phyloP scores from a whole-genome alignment of 1,140 invertebrate genomes.

The Nephila pilipes region DNA sequence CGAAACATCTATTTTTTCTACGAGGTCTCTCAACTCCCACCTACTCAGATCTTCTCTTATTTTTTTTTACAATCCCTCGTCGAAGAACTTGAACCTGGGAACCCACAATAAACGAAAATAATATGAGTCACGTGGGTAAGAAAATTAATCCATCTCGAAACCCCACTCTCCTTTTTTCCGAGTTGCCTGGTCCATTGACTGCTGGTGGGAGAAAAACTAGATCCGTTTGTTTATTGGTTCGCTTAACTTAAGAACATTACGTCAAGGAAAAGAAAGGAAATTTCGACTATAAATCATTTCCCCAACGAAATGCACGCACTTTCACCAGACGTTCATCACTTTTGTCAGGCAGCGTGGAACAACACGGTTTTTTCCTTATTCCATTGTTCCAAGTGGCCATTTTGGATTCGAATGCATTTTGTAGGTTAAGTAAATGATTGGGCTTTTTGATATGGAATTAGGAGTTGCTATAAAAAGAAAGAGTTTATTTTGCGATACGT shows the following conservation, averaged over 20 bases:
- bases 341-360: not conserved
- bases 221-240: conserved; percentile 10
- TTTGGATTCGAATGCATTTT: not conserved
- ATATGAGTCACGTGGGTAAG: conserved; percentile 1
- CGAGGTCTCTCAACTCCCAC: not conserved
- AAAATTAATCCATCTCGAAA: conserved; percentile 5
- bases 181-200: not conserved
- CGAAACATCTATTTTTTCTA: not conserved
- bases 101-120: not conserved
- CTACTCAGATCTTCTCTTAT: not conserved
- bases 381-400: not conserved
- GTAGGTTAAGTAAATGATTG: not conserved
- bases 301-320: not conserved
- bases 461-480: not conserved
- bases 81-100: not conserved
- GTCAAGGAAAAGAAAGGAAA: not conserved
- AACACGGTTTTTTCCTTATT: not conserved
- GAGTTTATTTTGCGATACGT: too few species aligned
- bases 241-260: not conserved
- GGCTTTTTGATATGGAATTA: not conserved
- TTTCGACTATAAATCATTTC: not conserved
- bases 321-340: not conserved
- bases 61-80: not conserved
- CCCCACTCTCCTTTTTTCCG: not conserved
- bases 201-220: not conserved